Percentiles rank a stretch among this genome's conserved stretches.
Conservation (phyloP, 2,797 vertebrate genomes). For the Rhinogobio ventralis region DNA sequence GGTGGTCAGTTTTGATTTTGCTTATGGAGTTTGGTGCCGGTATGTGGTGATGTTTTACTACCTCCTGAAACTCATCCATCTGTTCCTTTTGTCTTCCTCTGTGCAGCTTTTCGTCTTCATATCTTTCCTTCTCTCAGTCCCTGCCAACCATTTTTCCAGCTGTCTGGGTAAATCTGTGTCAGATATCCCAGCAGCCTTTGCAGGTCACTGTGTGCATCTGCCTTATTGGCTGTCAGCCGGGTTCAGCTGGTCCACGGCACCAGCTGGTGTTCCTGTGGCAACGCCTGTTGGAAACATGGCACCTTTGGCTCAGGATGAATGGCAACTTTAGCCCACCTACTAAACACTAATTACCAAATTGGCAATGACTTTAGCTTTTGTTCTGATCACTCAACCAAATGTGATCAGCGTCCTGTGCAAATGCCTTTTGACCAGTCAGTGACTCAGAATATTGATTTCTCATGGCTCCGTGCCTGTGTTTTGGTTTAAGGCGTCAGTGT, state of each 20-base stretch:
- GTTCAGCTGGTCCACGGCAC: conserved; percentile 72
- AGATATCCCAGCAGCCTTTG: conserved; percentile 69
- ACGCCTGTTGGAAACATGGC: conserved; percentile 67
- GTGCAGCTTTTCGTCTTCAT: conserved; percentile 13
- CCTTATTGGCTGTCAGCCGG: conserved; percentile 65
- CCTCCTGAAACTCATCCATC: conserved; percentile 12
- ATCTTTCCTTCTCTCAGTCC: conserved; percentile 17
- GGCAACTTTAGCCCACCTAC: conserved; percentile 61
- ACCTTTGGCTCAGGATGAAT: conserved; percentile 71
- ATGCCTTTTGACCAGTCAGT: conserved; percentile 55
- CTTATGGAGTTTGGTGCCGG: conserved; percentile 4
- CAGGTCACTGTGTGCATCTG: conserved; percentile 75
- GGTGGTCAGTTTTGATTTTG: not conserved
- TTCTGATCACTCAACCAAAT: conserved; percentile 24
- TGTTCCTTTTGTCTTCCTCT: conserved; percentile 25
- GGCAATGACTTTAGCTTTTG: conserved; percentile 58
- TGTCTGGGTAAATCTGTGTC: conserved; percentile 71
- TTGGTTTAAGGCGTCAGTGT: conserved; percentile 33
- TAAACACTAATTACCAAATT: conserved; percentile 64
- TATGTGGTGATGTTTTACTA: conserved; percentile 19
- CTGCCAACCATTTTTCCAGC: conserved; percentile 68
- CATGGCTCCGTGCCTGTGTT: conserved; percentile 48
- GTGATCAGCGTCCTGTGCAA: conserved; percentile 40
- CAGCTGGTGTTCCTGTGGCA: conserved; percentile 72
- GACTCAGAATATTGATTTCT: conserved; percentile 55